phyloP scores from a whole-genome alignment of 64 coral and sea anemone genomes.

The Porites australiensis region DNA sequence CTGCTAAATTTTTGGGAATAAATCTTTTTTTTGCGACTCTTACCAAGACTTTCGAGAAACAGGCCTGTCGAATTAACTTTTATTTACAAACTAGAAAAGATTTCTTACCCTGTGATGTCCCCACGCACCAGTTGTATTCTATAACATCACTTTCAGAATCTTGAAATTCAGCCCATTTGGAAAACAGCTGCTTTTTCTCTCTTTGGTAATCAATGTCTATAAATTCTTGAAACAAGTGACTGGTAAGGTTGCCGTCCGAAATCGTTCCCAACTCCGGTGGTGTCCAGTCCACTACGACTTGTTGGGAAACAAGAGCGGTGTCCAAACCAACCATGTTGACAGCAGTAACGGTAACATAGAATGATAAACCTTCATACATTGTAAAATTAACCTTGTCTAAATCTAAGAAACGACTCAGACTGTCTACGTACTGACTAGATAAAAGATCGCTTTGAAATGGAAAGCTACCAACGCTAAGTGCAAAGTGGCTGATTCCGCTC shows the following conservation, averaged over 20 bases:
- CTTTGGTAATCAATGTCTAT: conserved; percentile 79
- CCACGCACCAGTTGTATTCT: conserved; percentile 86
- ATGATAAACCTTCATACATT: conserved; percentile 53
- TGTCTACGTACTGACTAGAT: not conserved
- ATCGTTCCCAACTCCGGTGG: conserved; percentile 68
- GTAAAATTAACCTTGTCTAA: conserved; percentile 82
- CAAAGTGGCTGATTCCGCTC: conserved; percentile 76
- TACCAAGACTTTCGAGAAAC: no score
- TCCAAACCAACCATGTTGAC: conserved; percentile 82
- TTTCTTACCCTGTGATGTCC: conserved; percentile 70
- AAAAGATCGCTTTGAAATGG: conserved; percentile 68
- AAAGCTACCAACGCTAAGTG: conserved; percentile 68
- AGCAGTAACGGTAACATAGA: conserved; percentile 70
- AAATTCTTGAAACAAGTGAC: not conserved
- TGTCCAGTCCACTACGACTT: conserved; percentile 82
- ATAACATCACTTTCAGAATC: conserved; percentile 78
- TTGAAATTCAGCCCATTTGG: conserved; percentile 71
- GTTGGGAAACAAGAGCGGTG: conserved; percentile 55
- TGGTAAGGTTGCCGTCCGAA: conserved; percentile 68
- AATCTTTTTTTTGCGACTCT: no score
- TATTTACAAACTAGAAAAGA: conserved; percentile 1
- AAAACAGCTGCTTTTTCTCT: conserved; percentile 7
- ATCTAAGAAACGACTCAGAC: conserved; percentile 72
- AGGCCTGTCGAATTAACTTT: no score
- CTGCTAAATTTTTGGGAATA: no score